phyloP scores from a whole-genome alignment of 2,888 invertebrate species.

The Troilus luridus region DNA sequence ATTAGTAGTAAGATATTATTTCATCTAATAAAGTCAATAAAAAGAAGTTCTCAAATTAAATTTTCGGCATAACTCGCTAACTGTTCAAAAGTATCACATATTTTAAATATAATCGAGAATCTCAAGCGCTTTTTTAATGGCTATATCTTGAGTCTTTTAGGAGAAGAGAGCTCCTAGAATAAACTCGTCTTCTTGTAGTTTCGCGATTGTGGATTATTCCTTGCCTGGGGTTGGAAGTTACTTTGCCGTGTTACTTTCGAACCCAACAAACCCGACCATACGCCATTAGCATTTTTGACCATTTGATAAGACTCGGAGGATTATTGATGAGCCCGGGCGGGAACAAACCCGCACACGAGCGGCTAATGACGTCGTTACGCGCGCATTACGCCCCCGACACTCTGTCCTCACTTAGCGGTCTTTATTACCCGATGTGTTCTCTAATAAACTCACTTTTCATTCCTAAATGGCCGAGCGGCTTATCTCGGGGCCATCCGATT shows the following conservation, averaged over 20 bases:
- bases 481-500: neutral
- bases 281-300: slow-evolving; percentile 14
- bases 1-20: too few relatives aligned
- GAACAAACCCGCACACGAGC: neutral
- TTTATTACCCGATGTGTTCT: slow-evolving; percentile 10
- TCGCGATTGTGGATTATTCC: too few relatives aligned
- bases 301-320: neutral
- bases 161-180: too few relatives aligned
- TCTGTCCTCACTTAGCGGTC: neutral
- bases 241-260: neutral
- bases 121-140: too few relatives aligned
- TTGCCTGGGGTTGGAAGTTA: too few relatives aligned
- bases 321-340: neutral
- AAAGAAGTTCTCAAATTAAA: too few relatives aligned
- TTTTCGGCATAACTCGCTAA: too few relatives aligned
- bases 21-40: too few relatives aligned
- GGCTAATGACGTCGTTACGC: slow-evolving; percentile 15
- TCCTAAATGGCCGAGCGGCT: neutral
- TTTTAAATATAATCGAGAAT: too few relatives aligned
- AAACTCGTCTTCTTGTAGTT: too few relatives aligned
- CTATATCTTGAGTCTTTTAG: too few relatives aligned
- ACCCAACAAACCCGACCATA: neutral
- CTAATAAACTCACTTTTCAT: slow-evolving; percentile 38
- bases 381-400: neutral
- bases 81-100: too few relatives aligned